Conservation (phyloP, 2,113 vertebrate species). For the Rutilus rutilus region DNA sequence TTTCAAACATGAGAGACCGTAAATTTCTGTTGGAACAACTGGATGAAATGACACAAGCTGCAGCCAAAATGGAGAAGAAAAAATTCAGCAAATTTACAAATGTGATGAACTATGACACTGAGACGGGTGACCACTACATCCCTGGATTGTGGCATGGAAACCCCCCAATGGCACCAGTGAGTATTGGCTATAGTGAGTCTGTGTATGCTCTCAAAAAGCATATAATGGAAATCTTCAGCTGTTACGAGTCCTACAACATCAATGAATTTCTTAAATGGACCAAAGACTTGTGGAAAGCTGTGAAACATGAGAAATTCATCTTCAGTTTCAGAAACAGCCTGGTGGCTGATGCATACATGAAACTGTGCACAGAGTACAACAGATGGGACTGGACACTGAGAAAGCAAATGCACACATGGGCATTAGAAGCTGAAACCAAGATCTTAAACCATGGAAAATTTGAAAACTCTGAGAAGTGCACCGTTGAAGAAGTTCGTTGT, state of each 20-base stretch:
- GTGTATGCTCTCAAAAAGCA: conserved; percentile 63
- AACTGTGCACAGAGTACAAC: conserved; percentile 49
- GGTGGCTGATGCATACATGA: conserved; percentile 57
- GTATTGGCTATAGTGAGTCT: conserved; percentile 68
- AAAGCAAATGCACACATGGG: not conserved
- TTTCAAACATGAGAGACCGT: too few species aligned
- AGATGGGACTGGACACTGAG: conserved; percentile 51
- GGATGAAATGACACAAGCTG: conserved; percentile 67
- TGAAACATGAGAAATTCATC: conserved; percentile 70
- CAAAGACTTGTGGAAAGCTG: conserved; percentile 66
- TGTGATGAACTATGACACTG: conserved; percentile 65
- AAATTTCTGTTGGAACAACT: conserved; percentile 65
- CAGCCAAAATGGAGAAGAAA: conserved; percentile 70
- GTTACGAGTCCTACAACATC: not conserved
- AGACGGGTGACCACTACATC: conserved; percentile 69
- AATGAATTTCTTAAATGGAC: conserved; percentile 64
- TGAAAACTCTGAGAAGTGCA: not conserved
- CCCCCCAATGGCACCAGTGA: conserved; percentile 74
- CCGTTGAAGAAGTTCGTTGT: not conserved
- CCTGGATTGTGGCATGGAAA: conserved; percentile 72
- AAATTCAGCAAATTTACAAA: conserved; percentile 59
- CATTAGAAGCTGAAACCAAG: conserved; percentile 47
- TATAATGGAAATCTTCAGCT: conserved; percentile 54
- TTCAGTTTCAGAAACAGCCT: conserved; percentile 59
- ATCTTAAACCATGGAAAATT: conserved; percentile 58